Evolutionary conservation across 2,113 vertebrate genomes (phyloP).

Genomic region (Psephotus haematonotus): DNA sequence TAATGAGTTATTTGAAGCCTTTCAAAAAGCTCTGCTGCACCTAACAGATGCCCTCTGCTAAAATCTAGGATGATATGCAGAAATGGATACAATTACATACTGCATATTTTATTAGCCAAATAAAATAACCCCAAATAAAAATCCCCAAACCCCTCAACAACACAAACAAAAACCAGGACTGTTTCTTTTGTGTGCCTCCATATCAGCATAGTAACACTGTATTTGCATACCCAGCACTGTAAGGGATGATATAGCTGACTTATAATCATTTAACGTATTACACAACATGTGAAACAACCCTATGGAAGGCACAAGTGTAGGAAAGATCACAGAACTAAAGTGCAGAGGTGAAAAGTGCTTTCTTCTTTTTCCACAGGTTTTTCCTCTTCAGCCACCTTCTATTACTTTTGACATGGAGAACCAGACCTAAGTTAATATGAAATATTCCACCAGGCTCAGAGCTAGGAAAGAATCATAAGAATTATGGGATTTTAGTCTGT

Average conservation of each 20-base stretch:
- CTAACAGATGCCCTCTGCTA: background rate
- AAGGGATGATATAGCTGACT: background rate
- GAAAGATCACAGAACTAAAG: background rate
- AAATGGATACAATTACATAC: background rate
- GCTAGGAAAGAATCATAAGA: background rate
- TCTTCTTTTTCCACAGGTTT: background rate
- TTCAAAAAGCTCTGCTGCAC: background rate
- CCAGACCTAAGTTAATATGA: background rate
- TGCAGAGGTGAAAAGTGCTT: background rate
- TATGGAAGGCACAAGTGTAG: background rate
- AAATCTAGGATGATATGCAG: background rate
- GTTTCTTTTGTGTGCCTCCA: background rate
- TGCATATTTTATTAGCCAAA: background rate
- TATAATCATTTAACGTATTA: background rate
- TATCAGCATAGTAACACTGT: background rate
- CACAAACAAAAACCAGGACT: background rate
- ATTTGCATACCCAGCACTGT: background rate
- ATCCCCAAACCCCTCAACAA: background rate
- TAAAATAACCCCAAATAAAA: background rate
- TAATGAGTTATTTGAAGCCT: background rate
- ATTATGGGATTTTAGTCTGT: background rate
- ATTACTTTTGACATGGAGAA: background rate
- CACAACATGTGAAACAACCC: background rate
- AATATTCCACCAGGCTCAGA: background rate
- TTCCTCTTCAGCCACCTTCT: background rate